Conservation (phyloP, 2,113 vertebrate species). For the Eubucco bourcierii region DNA sequence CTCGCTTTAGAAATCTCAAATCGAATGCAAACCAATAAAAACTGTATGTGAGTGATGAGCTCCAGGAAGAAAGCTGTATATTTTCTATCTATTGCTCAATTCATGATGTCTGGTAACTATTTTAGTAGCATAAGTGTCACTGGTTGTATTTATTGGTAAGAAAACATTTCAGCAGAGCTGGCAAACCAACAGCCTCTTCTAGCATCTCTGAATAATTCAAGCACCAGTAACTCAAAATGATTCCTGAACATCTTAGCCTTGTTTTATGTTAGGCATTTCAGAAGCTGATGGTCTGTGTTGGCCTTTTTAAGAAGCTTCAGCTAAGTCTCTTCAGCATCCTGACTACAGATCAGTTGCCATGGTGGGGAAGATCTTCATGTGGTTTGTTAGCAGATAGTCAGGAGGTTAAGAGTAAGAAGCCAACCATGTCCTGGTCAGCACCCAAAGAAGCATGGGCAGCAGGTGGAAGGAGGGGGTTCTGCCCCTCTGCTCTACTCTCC, state of each 20-base stretch:
- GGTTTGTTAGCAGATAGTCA: background rate
- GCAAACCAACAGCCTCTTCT: background rate
- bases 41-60: background rate
- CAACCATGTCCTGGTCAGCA: too few relatives aligned
- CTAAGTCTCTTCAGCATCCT: background rate
- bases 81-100: background rate
- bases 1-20: background rate
- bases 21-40: background rate
- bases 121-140: background rate
- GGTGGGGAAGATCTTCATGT: background rate
- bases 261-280: background rate
- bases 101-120: background rate
- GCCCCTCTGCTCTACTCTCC: too few relatives aligned
- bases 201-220: background rate
- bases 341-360: background rate
- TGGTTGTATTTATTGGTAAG: background rate
- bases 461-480: too few relatives aligned
- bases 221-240: background rate
- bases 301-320: background rate
- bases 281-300: background rate
- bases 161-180: background rate
- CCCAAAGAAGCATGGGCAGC: too few relatives aligned
- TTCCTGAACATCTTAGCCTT: background rate
- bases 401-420: background rate
- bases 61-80: background rate